Base-by-base conservation (phyloP, 1,140 invertebrate genomes). In the Piezodorus guildinii region DNA sequence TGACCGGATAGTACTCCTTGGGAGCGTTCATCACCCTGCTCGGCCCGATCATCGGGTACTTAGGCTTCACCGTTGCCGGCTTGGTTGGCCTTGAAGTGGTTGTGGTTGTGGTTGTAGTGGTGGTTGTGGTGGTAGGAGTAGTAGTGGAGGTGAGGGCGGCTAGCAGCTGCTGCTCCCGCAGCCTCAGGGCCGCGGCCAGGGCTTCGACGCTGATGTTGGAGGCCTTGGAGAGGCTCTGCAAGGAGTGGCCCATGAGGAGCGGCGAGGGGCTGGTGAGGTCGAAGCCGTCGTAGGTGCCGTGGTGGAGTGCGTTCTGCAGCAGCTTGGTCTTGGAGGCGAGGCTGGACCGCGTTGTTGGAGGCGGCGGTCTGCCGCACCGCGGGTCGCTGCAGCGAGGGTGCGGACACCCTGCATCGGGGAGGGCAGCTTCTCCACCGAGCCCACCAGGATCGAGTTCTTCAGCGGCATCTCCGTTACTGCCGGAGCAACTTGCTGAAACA, bases 1-100 rank as follows among this genome's bases (percentile, higher is more conserved):
- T 84, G 9, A 88, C 84, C 0, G 90, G 89, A 72, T 91, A 91
- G 73, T 91, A 92, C 70, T 91, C 89, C 43, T 85, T 83, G 0
- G 90, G 90, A 0, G 90, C 88, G 72, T 92, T 92, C 87, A 90
- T 91, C 0, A 92, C 88, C 76, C 90, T 86, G 3, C 81, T 82
- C 3, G 78, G 69, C 43, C 74, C 73, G 44, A 68, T 72, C 15
- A 72, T 65, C 39, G 69, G 64, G 56, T 73, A 69, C 45, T 71
- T 71, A 15, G 67, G 70, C 45, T 65, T 68, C 0, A 69, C 61
- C 6, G 65, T 62, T 64, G 68, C 71, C 68, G 60, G 74, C 60
- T 70, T 72, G 8, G 70, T 56, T 17, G 67, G 64, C 3, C 66
- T 65, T 25, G 58, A 15, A 27, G 77, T 77, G 0, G 78, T 76